A percentile compares a stretch with the other conserved stretches of the same genome.
phyloP scores from a whole-genome alignment of 2,113 vertebrate genomes.

The Bubalus kerabau region DNA sequence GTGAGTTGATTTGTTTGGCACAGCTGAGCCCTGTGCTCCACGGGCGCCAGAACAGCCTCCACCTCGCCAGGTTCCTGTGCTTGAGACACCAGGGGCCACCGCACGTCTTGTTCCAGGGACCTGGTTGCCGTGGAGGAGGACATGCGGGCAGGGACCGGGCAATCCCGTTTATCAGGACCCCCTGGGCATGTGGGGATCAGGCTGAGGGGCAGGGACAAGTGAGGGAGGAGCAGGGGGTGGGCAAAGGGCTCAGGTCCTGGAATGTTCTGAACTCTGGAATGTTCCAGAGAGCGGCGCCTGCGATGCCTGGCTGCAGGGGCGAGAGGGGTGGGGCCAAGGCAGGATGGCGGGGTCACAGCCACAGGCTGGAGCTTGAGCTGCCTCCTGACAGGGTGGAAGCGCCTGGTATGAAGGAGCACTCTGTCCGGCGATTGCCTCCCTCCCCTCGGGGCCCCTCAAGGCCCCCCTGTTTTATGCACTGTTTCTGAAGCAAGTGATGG shows the following conservation, averaged over 20 bases:
- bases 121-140: rapidly evolving
- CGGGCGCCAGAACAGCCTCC: rapidly evolving
- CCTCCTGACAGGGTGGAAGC: background rate
- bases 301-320: background rate
- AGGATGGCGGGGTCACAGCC: background rate
- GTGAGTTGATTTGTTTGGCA: background rate
- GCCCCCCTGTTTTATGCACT: background rate
- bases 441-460: background rate
- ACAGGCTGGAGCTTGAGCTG: background rate
- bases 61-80: background rate
- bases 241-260: background rate
- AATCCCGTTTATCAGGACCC: rapidly evolving
- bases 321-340: background rate
- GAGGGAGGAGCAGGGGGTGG: too few species aligned
- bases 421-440: background rate
- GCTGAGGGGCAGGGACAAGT: background rate
- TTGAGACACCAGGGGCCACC: background rate
- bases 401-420: background rate
- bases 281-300: background rate
- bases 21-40: background rate
- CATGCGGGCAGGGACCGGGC: background rate
- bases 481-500: background rate
- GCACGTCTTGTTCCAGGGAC: background rate
- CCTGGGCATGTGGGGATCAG: background rate
- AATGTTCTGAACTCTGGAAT: background rate